Conservation (phyloP, 2,113 vertebrate genomes). For the Menidia beryllina region DNA sequence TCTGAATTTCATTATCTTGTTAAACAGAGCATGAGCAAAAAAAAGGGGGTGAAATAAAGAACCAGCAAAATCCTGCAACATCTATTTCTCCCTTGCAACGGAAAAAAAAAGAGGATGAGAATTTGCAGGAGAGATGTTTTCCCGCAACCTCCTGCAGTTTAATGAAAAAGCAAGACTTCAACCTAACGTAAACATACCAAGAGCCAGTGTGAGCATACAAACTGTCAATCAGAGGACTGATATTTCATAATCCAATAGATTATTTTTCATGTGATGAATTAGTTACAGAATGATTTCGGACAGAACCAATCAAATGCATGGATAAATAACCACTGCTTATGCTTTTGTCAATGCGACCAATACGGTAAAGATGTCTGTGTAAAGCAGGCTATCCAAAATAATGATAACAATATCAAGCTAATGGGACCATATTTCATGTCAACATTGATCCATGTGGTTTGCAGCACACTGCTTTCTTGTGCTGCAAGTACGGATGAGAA, state of each 20-base stretch:
- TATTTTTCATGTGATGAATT: not conserved
- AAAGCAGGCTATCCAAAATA: no score
- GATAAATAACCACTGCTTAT: not conserved
- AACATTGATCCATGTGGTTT: not conserved
- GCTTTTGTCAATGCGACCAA: no score
- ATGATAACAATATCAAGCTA: not conserved
- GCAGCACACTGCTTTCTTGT: not conserved
- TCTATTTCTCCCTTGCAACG: no score
- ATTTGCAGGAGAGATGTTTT: no score
- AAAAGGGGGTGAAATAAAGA: not conserved
- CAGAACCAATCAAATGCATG: not conserved
- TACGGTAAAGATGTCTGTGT: no score
- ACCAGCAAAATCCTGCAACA: no score
- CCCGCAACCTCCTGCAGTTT: no score
- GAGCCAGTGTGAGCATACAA: not conserved
- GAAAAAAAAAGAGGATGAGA: no score
- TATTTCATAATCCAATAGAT: not conserved
- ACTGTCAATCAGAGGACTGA: not conserved
- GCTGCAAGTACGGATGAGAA: not conserved
- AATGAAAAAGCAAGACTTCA: no score
- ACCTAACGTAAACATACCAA: no score
- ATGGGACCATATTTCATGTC: not conserved
- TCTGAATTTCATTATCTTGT: constrained; percentile 38
- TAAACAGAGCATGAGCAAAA: constrained; percentile 1
- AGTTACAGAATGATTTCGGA: not conserved